These are phyloP conservation scores for Antheraea assamensis DNA, from an alignment of 2,888 invertebrate genomes.

Conservation along the genomic window DNA sequence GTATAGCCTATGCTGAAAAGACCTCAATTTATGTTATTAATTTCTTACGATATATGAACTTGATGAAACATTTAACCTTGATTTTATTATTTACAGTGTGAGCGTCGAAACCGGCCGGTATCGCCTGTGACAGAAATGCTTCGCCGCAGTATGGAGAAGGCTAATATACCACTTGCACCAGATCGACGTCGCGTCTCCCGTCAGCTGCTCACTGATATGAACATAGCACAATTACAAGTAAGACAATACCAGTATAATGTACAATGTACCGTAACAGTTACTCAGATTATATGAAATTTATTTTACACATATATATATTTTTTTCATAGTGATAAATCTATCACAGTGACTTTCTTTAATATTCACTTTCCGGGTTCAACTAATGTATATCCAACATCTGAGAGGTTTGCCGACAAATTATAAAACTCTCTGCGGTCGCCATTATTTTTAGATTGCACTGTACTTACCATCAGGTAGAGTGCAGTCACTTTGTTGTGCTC, in stretches of 20 bases:
- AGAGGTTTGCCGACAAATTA: no score
- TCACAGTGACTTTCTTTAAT: no score
- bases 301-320: no score
- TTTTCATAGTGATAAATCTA: no score
- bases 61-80: neutral
- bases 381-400: no score
- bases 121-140: slow-evolving; percentile 95
- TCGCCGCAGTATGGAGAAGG: slow-evolving; percentile 89
- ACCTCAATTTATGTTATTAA: no score
- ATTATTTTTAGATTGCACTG: no score
- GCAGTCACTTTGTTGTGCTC: no score
- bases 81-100: slow-evolving; percentile 48
- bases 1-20: no score
- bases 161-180: slow-evolving; percentile 91
- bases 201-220: slow-evolving; percentile 95
- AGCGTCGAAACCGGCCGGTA: slow-evolving; percentile 85
- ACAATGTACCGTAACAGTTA: neutral
- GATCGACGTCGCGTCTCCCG: slow-evolving; percentile 92
- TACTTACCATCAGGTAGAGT: no score
- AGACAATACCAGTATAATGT: neutral
- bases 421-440: no score
- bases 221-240: slow-evolving; percentile 91
- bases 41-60: neutral
- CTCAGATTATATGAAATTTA: neutral
- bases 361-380: no score